A percentile compares a stretch with the other conserved stretches of the same genome.
Conservation (phyloP, 2,888 invertebrate genomes). For the Hyposoter didymator region DNA sequence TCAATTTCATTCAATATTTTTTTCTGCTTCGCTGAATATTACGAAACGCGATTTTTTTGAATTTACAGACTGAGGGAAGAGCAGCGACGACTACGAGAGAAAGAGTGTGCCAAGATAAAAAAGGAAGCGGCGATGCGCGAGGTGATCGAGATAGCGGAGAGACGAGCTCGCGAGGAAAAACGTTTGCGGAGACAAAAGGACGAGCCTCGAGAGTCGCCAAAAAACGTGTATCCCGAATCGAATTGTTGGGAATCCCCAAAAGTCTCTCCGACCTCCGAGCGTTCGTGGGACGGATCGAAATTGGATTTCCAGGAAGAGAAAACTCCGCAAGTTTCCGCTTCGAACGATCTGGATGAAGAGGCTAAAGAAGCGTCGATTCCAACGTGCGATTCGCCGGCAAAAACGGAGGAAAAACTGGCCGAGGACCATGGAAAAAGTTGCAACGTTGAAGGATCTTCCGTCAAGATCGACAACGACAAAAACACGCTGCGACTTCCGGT, state of each 20-base stretch:
- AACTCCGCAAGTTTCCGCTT: not conserved
- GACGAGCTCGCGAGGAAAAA: conserved; percentile 88
- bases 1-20: not conserved
- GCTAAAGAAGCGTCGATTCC: not conserved
- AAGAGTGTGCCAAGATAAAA: conserved; percentile 89
- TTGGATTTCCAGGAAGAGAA: not conserved
- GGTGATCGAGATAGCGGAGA: conserved; percentile 91
- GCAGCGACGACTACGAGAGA: conserved; percentile 88
- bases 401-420: conserved; percentile 11
- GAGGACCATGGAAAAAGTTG: conserved; percentile 19
- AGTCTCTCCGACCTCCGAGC: conserved; percentile 4
- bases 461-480: conserved; percentile 7
- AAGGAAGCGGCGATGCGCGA: conserved; percentile 91
- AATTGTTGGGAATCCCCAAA: conserved; percentile 59
- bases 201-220: conserved; percentile 55
- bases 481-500: conserved; percentile 76
- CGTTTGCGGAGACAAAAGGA: conserved; percentile 74
- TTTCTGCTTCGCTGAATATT: not conserved
- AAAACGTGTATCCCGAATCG: conserved; percentile 33
- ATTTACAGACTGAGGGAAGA: conserved; percentile 88
- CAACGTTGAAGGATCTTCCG: conserved; percentile 8
- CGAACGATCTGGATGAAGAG: not conserved
- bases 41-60: not conserved
- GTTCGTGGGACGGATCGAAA: not conserved
- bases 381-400: not conserved